Percentiles rank a stretch among this genome's conserved stretches.
Conservation (phyloP, 2,888 invertebrate genomes). For the Drosophila helvetica region DNA sequence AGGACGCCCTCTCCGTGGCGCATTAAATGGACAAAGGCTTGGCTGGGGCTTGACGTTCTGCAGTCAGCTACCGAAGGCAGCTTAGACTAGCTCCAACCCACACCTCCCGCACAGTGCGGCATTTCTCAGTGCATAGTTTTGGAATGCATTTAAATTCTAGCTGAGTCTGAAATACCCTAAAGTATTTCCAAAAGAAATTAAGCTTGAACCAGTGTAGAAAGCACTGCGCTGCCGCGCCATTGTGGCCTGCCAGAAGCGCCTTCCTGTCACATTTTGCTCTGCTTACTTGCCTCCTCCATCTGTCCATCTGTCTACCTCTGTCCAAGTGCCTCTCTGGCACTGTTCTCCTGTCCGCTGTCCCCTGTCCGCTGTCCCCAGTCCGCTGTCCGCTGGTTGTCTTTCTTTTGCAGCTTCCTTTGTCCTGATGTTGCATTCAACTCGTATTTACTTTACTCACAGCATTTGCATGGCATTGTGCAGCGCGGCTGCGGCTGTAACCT, state of each 20-base stretch:
- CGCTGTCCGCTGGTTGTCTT: constrained; percentile 25
- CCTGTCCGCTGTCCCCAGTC: too few species aligned
- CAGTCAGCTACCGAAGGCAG: constrained; percentile 43
- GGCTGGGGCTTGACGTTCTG: constrained; percentile 52
- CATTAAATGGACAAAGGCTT: constrained; percentile 72
- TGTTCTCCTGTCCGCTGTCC: constrained; percentile 5
- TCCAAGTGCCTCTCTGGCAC: not conserved
- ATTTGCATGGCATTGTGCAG: constrained; percentile 74
- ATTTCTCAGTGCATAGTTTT: not conserved
- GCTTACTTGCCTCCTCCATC: constrained; percentile 23
- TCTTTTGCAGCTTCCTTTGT: constrained; percentile 49
- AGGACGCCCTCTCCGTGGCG: constrained; percentile 39
- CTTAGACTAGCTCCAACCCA: constrained; percentile 2
- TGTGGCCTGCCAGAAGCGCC: constrained; percentile 34
- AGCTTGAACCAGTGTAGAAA: constrained; percentile 11
- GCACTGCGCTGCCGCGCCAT: constrained; percentile 3
- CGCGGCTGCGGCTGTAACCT: constrained; percentile 71
- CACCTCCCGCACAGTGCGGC: not conserved
- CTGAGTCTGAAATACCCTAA: not conserved
- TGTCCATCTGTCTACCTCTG: constrained; percentile 8
- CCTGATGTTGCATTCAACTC: constrained; percentile 45
- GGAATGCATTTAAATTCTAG: not conserved
- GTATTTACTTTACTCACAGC: constrained; percentile 67
- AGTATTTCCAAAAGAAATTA: not conserved
- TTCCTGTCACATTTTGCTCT: constrained; percentile 54